These are phyloP conservation scores for Drosophila falleni DNA, from an alignment of 2,888 invertebrate genomes.

Conservation along the genomic window DNA sequence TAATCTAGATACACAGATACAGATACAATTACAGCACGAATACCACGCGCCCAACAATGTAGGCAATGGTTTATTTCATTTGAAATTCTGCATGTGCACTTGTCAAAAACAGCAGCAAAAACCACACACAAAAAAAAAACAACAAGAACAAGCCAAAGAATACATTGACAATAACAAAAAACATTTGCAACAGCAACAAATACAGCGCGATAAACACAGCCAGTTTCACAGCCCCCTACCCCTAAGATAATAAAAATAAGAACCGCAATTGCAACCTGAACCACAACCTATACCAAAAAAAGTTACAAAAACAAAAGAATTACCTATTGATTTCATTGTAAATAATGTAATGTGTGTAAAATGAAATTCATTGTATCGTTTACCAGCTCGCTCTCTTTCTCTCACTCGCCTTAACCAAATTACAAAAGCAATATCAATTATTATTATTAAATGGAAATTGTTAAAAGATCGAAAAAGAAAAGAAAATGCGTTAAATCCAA, in stretches of 20 bases:
- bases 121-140: constrained; percentile 17
- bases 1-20: constrained; percentile 23
- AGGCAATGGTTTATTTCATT: constrained; percentile 50
- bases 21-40: constrained; percentile 36
- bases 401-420: constrained; percentile 38
- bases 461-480: constrained; percentile 2
- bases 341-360: constrained; percentile 61
- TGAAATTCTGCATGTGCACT: constrained; percentile 66
- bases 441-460: background rate
- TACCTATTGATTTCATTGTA: constrained; percentile 57
- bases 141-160: constrained; percentile 13
- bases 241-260: constrained; percentile 24
- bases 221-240: constrained; percentile 3
- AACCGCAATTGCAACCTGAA: constrained; percentile 6
- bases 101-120: constrained; percentile 42
- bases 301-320: background rate
- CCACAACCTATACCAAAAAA: constrained; percentile 8
- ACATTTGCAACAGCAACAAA: constrained; percentile 15
- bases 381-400: constrained; percentile 51
- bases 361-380: constrained; percentile 45
- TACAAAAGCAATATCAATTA: constrained; percentile 15
- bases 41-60: constrained; percentile 53
- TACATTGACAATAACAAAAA: constrained; percentile 25
- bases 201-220: constrained; percentile 10
- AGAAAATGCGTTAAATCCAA: constrained; percentile 40